Base-by-base conservation (phyloP, 1,140 invertebrate genomes). In the Penaeus indicus region DNA sequence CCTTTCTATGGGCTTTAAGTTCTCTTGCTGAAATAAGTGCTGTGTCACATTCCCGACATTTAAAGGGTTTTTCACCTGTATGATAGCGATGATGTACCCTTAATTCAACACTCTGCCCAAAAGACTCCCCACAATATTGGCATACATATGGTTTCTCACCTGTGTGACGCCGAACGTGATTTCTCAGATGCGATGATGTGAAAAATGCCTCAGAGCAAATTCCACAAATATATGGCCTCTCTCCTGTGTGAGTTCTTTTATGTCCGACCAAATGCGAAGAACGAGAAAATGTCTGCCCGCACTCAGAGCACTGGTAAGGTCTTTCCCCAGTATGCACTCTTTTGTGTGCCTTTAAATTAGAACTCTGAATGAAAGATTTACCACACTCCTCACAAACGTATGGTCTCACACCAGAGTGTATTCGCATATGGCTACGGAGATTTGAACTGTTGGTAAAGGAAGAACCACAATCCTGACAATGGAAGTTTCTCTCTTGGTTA, bases 331-430 rank as follows among this genome's bases (percentile, higher is more conserved):
- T 91, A 91, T 96, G 96, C 60, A 94, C 95, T 91, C 93, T 93
- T 85, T 93, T 92, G 91, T 95, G 95, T 84, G 93, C 94, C 89
- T 94, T 94, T 18, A 95, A 92, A 3, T 95, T 96, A 32, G 95
- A 95, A 91, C 96, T 96, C 4, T 96, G 94, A 22, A 95, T 93
- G 90, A 96, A 96, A 27, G 90, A 90, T 42, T 91, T 90, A 27
- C 89, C 90, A 86, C 91, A 91, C n/a, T 89, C 85, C n/a, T 91
- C 85, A 89, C 91, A 91, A 16, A 89, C 86, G 86, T 88, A 91
- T 18, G 91, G 91, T 79, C 90, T 84, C 83, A 93, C 93, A 5
- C 93, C 93, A 0, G 93, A 94, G 75, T 91, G 91, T 13, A 90
- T 91, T 64, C 91, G 82, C 72, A 85, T 81, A 85, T 92, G 92